Evolutionary conservation across 2,888 invertebrate genomes (phyloP).

Genomic region (Lottia gigantea): DNA sequence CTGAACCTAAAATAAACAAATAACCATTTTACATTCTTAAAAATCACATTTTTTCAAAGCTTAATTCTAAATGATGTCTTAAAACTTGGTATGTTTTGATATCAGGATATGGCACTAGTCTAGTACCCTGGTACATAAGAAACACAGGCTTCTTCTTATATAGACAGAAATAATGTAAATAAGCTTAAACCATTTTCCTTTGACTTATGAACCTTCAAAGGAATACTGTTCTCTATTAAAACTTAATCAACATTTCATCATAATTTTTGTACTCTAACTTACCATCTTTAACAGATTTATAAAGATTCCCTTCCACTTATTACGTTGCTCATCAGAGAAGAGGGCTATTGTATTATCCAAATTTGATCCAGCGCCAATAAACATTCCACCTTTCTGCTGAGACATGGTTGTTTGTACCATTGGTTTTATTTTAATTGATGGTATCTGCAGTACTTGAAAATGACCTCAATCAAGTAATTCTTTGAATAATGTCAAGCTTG

Average conservation of each 20-base stretch:
- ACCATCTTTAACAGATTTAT: conserved; percentile 89
- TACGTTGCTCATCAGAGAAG: conserved; percentile 86
- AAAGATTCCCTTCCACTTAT: conserved; percentile 93
- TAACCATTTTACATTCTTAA: too few species aligned
- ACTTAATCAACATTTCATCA: not conserved
- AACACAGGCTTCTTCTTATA: too few species aligned
- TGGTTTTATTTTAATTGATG: too few species aligned
- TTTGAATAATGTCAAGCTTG: too few species aligned
- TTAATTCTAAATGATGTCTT: too few species aligned
- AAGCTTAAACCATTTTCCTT: not conserved
- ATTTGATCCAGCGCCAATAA: conserved; percentile 38
- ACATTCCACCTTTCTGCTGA: conserved; percentile 34
- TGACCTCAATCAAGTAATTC: too few species aligned
- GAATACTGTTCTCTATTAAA: not conserved
- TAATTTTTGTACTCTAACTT: conserved; percentile 15
- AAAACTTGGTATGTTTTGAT: too few species aligned
- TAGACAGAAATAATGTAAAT: too few species aligned
- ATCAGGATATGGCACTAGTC: too few species aligned
- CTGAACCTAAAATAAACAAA: conserved; percentile 77
- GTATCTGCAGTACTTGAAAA: too few species aligned
- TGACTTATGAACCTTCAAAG: not conserved
- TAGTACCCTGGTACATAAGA: too few species aligned
- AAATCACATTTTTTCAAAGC: too few species aligned
- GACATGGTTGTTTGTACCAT: not conserved
- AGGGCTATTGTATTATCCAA: conserved; percentile 77